A percentile compares a stretch with the other conserved stretches of the same genome.
These are phyloP conservation scores for Liposcelis brunnea DNA, from an alignment of 2,888 invertebrate genomes.

Conservation along the genomic window DNA sequence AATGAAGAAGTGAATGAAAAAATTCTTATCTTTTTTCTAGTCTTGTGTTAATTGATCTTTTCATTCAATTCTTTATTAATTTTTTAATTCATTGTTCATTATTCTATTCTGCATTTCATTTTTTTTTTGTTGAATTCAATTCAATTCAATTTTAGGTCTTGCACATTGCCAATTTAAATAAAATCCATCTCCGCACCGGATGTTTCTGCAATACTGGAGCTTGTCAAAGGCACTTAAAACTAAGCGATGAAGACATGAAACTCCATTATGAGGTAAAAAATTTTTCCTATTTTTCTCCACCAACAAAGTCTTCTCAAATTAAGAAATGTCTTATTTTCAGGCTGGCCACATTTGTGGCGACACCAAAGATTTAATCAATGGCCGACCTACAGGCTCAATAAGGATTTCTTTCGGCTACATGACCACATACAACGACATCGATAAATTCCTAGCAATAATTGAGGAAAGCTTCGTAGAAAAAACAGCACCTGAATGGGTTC, in stretches of 20 bases:
- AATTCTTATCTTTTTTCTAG: too few relatives aligned
- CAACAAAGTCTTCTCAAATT: too few relatives aligned
- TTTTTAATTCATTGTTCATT: not conserved
- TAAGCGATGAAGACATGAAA: slow-evolving; percentile 50
- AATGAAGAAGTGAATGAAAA: too few relatives aligned
- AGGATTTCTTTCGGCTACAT: slow-evolving; percentile 86
- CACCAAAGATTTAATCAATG: slow-evolving; percentile 65
- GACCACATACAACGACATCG: slow-evolving; percentile 56
- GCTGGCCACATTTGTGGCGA: slow-evolving; percentile 88
- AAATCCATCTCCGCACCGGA: slow-evolving; percentile 76
- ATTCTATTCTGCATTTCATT: too few relatives aligned
- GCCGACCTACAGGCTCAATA: slow-evolving; percentile 79
- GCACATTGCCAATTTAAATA: slow-evolving; percentile 72
- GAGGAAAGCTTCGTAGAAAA: slow-evolving; percentile 50
- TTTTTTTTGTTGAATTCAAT: too few relatives aligned
- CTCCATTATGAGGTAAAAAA: slow-evolving; percentile 48
- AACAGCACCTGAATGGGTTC: slow-evolving; percentile 26
- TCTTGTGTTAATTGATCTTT: too few relatives aligned
- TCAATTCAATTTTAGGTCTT: slow-evolving; percentile 43
- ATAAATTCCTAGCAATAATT: slow-evolving; percentile 55
- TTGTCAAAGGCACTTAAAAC: slow-evolving; percentile 61
- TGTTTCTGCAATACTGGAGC: slow-evolving; percentile 96
- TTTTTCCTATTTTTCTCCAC: not conserved
- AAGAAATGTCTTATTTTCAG: too few relatives aligned
- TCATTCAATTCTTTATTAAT: not conserved